These are phyloP conservation scores for Endotricha flammealis DNA, from an alignment of 2,888 invertebrate species.

Conservation along the genomic window DNA sequence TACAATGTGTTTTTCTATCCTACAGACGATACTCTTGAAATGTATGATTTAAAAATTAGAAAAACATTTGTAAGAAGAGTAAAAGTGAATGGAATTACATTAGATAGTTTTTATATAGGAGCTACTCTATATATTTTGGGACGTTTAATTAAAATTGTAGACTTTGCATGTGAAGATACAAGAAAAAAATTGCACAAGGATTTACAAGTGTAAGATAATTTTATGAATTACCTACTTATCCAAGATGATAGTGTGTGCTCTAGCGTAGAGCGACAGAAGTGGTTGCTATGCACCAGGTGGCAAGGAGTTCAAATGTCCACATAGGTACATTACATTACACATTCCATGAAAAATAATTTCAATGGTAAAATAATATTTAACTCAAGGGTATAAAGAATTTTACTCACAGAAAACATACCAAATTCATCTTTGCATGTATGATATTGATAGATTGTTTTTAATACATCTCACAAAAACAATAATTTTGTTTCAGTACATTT, in stretches of 20 bases:
- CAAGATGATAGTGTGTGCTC: no score
- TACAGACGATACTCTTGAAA: constrained; percentile 87
- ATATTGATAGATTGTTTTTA: no score
- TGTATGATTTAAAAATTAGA: constrained; percentile 82
- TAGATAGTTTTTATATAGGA: constrained; percentile 85
- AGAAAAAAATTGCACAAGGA: constrained; percentile 79
- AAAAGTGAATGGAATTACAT: constrained; percentile 80
- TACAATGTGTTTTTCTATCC: constrained; percentile 88
- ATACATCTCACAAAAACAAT: background rate
- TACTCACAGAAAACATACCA: no score
- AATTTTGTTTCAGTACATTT: constrained; percentile 80
- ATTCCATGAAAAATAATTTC: no score
- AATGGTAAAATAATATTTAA: no score
- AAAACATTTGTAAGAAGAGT: constrained; percentile 83
- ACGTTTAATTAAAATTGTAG: constrained; percentile 83
- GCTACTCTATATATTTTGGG: constrained; percentile 85
- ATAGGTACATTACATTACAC: no score
- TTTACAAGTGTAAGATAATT: constrained; percentile 79
- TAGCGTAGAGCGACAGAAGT: no score
- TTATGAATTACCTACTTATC: no score
- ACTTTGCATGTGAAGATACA: constrained; percentile 85
- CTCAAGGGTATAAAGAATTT: no score
- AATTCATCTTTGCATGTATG: no score
- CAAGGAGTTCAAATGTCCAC: no score
- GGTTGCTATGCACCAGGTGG: no score